Base-by-base conservation (phyloP, 2,113 vertebrate species). In the Ctenodactylus gundi region DNA sequence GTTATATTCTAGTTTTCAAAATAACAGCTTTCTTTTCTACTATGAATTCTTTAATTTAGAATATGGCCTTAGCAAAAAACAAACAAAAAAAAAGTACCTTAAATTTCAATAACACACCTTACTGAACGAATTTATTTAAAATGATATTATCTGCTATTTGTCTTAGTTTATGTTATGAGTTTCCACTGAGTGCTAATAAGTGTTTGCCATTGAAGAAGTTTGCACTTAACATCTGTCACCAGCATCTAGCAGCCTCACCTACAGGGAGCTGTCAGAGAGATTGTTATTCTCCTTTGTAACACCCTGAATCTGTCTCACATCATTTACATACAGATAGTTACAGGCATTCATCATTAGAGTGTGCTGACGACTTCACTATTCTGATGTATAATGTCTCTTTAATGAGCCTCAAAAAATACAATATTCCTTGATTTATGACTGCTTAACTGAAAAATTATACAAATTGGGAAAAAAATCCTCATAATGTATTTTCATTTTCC, bases 331-430 rank as follows among this genome's bases (percentile, higher is more conserved):
- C 95, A 97, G 95, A 98, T 96, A 97, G 97, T 98, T 97, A 97
- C 87, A 98, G 90, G 96, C 98, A 98, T 98, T 98, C 98, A 98
- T 98, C 98, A 98, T 98, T 96, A 98, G 96, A 98, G 98, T 98
- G 98, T 97, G 97, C 98, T 98, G 98, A 98, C 91, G 97, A 97
- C 97, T 98, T 98, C 97, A 97, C 97, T 97, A 97, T 98, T 98
- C 98, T 98, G 97, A 98, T 98, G 94, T 97, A 97, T 98, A 98
- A 98, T 98, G 98, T 97, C 97, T 98, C 98, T 98, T 98, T 98
- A 99, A 99, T 98, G 98, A 98, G 98, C 97, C 98, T 98, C 98
- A 98, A 98, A 98, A 98, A 99, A 98, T 98, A 98, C 98, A 98
- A 97, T 98, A 98, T 98, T 98, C 98, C 97, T 98, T 98, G 98